Evolutionary conservation across 2,888 invertebrate species (phyloP), one percentile per base, ranked within the genome.

Genomic region (Teinopalpus imperialis): DNA sequence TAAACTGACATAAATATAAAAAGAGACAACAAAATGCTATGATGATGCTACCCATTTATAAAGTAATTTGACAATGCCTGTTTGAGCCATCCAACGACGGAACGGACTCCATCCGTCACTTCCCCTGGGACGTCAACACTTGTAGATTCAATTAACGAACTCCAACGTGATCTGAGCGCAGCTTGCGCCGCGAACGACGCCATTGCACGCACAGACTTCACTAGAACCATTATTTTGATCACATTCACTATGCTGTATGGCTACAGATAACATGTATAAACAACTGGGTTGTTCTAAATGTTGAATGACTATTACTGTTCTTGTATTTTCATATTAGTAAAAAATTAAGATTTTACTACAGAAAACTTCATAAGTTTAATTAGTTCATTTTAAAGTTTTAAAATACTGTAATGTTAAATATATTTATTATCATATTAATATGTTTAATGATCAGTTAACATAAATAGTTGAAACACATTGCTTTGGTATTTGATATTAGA

Each of bases 1-100:
- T n/a, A n/a, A n/a, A n/a, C n/a, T n/a, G n/a, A n/a, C n/a, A n/a
- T n/a, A n/a, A n/a, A n/a, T n/a, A 12, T 29, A 6, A 29, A 16
- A 3, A 16, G 2, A 16, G 16, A 35, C 24, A 40, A 23, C n/a
- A 6, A 13, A 23, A 23, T 36, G 13, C 3, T 30, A 32, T 20
- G 13, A 43, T 21, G 43, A 46, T 24, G 12, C 29, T 43, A 29
- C 23, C 16, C 14, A 35, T 13, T n/a, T 29, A 27, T 20, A 29
- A 9, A 7, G 13, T 10, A n/a, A 41, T 51, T 48, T 41, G 13
- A 24, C 56, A 78, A 60, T 89, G 91, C 94, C 94, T 94, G 94
- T 90, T 94, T 94, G 39, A 94, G 90, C 94, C 94, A 94, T 85
- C 94, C 94, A 56, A 94, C 94, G 67, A 94, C 94, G 60, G 93